Evolutionary conservation across 92 coral and sea anemone species (phyloP).

Genomic region (Umimayanthus kanabou): DNA sequence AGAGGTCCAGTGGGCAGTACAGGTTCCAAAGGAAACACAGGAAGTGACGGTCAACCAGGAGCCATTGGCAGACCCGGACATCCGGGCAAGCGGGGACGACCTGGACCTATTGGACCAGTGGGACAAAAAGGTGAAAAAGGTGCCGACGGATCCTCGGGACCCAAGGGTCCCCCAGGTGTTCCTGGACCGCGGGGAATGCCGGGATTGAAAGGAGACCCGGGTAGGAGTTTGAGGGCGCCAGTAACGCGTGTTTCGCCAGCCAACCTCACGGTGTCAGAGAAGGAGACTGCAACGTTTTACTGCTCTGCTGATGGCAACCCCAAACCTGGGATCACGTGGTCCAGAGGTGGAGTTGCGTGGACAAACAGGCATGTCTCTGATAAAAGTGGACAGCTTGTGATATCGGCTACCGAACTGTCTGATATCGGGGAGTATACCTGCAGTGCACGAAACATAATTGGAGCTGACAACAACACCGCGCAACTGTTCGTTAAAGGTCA

Average conservation of each 20-base stretch:
- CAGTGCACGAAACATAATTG: conserved; percentile 7
- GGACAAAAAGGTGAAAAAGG: background rate
- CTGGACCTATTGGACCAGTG: background rate
- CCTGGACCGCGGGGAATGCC: conserved; percentile 13
- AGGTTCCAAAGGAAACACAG: conserved; percentile 6
- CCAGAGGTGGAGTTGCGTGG: background rate
- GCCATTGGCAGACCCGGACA: background rate
- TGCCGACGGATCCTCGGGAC: background rate
- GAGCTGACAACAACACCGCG: background rate
- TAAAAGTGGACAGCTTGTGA: background rate
- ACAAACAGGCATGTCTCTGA: background rate
- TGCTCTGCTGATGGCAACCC: conserved; percentile 21
- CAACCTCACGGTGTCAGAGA: conserved; percentile 4
- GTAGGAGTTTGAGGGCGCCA: background rate
- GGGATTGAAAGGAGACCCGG: conserved; percentile 8
- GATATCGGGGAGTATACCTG: conserved; percentile 5
- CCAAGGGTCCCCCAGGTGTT: background rate
- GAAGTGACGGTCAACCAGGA: background rate
- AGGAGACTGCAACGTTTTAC: background rate
- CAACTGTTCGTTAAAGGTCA: background rate
- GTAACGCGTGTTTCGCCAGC: background rate
- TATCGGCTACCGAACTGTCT: background rate
- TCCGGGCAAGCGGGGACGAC: background rate
- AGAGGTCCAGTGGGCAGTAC: background rate
- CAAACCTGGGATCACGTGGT: background rate